A percentile compares a stretch with the other conserved stretches of the same genome.
These are phyloP conservation scores for Psephotus haematonotus DNA, from an alignment of 2,113 vertebrate genomes.

Conservation along the genomic window DNA sequence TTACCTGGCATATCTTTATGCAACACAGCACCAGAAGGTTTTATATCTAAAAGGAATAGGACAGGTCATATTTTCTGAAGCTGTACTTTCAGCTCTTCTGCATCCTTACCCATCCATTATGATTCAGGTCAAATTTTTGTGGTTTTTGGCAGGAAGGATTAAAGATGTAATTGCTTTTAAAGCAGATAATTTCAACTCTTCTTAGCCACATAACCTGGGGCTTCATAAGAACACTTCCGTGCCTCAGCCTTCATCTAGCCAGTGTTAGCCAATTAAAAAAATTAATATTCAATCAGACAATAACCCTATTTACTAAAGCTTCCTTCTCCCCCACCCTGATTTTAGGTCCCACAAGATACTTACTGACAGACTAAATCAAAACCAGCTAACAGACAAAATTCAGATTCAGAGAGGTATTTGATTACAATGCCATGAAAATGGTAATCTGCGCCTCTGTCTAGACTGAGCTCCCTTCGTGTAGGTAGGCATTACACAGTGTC, in stretches of 20 bases:
- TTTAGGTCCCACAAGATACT: not conserved
- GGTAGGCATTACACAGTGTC: not conserved
- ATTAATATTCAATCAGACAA: not conserved
- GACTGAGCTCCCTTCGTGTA: not conserved
- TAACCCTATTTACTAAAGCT: not conserved
- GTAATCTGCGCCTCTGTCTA: not conserved
- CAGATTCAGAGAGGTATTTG: not conserved
- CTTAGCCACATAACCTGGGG: not conserved
- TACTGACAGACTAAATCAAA: not conserved
- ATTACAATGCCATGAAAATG: not conserved
- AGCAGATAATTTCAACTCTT: not conserved
- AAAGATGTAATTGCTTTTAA: not conserved
- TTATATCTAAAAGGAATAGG: not conserved
- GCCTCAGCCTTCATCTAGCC: not conserved
- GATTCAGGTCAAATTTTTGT: not conserved
- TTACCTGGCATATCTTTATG: not conserved
- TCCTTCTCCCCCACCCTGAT: not conserved
- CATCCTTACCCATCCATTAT: not conserved
- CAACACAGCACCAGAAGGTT: not conserved
- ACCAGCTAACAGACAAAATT: not conserved
- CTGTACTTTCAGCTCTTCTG: not conserved
- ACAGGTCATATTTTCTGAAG: not conserved
- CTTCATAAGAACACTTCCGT: not conserved
- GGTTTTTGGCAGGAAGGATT: not conserved
- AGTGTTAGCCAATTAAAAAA: not conserved